Evolutionary conservation across 2,888 invertebrate genomes (phyloP), one percentile per base, ranked within the genome.

Genomic region (Eristalis intricaria): DNA sequence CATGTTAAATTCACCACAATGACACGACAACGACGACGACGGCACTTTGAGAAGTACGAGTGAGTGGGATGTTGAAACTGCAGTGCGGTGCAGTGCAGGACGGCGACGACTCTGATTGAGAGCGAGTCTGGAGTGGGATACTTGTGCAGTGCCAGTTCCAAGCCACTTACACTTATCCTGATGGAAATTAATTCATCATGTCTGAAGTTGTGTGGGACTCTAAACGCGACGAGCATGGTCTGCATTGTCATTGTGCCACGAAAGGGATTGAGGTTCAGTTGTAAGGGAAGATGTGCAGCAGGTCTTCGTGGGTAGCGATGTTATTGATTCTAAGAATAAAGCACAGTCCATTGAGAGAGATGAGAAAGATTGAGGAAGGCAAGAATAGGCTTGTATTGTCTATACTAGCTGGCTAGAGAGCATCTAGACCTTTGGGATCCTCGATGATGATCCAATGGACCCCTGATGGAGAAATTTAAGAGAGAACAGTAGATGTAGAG

Each of bases 121-220:
- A 68, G 38, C 40, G 66, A 15, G 26, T 65, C 60, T 38, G 29
- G 22, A 64, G 69, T n/a, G 32, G 43, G 74, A 75, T 38, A 40
- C 64, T 78, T 32, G 15, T 70, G 35, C 43, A 56, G 71, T n/a
- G 35, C 66, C 15, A 77, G 69, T 73, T 78, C 38, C 43, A 23
- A 74, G 78, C 78, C 86, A 86, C 86, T 86, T 82, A 82, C 65
- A 78, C 65, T 82, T 78, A 74, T 78, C 78, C 50, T 74, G 82
- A 82, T 85, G 85, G 78, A 82, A 82, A 86, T 82, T 86, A 82
- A 86, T 86, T 86, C 86, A 86, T 82, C 82, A 74, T 82, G 78
- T 78, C 86, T 78, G 82, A 71, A 73, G 23, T 56, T 43, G 43
- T n/a, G n/a, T n/a, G 43, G 3, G 43, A 19, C 50, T 7, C 26